These are phyloP conservation scores for Atethmia centrago DNA, from an alignment of 2,888 invertebrate genomes.

Conservation along the genomic window DNA sequence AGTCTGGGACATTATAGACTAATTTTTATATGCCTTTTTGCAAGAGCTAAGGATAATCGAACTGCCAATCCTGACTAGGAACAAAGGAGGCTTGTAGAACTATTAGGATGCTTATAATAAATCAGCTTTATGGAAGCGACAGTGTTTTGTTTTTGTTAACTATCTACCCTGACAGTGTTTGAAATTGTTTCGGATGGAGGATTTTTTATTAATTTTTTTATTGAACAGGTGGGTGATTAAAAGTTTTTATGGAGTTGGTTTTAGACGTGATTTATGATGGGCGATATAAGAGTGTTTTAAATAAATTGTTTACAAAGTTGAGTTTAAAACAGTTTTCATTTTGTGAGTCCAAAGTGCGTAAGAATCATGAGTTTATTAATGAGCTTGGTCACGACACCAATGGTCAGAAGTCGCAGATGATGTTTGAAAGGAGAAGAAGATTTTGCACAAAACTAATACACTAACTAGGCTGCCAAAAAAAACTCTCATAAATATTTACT, in stretches of 20 bases:
- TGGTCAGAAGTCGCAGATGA: too few relatives aligned
- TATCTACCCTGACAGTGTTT: constrained; percentile 19
- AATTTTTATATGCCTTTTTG: constrained; percentile 88
- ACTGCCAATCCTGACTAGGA: constrained; percentile 86
- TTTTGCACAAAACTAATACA: neutral
- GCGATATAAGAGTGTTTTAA: constrained; percentile 10
- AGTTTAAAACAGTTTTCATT: neutral
- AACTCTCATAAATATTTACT: neutral
- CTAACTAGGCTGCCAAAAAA: neutral
- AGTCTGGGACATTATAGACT: constrained; percentile 87
- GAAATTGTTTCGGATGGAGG: constrained; percentile 17
- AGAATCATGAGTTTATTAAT: neutral
- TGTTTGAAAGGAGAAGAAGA: neutral
- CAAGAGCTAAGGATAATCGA: constrained; percentile 86
- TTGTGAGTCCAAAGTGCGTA: neutral
- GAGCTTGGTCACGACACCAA: neutral
- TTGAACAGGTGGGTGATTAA: constrained; percentile 29
- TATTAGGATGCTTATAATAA: constrained; percentile 78
- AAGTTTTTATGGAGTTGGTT: constrained; percentile 26
- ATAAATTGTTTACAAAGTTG: neutral
- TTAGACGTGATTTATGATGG: constrained; percentile 23
- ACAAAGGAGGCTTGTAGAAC: constrained; percentile 80
- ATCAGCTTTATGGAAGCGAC: constrained; percentile 66
- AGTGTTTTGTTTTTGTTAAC: constrained; percentile 53
- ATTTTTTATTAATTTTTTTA: constrained; percentile 35